phyloP scores from a whole-genome alignment of 2,888 invertebrate species.

The Bursaphelenchus okinawaensis region DNA sequence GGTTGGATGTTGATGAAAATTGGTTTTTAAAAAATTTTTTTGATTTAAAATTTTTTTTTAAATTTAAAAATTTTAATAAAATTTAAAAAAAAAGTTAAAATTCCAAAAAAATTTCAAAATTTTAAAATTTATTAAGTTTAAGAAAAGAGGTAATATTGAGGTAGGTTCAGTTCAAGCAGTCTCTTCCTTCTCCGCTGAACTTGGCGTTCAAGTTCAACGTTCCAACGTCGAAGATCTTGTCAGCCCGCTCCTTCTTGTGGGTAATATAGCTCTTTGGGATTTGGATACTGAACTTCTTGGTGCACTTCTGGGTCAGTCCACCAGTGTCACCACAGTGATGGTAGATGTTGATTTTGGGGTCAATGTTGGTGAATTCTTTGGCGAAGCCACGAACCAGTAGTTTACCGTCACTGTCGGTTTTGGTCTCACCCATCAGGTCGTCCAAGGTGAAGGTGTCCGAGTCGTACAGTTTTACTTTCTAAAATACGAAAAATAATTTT shows the following conservation, averaged over 20 bases:
- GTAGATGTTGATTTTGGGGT: conserved; percentile 29
- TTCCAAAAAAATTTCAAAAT: no score
- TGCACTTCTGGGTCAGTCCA: conserved; percentile 1
- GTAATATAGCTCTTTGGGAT: conserved; percentile 17
- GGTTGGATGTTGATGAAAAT: no score
- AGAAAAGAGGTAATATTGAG: no score
- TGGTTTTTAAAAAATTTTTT: no score
- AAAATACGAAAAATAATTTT: background rate
- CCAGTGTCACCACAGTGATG: conserved; percentile 17
- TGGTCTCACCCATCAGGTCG: conserved; percentile 42
- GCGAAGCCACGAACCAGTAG: conserved; percentile 28
- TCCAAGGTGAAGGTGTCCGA: conserved; percentile 30
- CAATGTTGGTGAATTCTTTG: conserved; percentile 16
- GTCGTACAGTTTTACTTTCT: conserved; percentile 9
- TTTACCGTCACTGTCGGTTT: conserved; percentile 41
- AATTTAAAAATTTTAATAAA: no score
- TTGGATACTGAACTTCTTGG: conserved; percentile 12
- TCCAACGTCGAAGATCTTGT: conserved; percentile 20
- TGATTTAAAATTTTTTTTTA: no score
- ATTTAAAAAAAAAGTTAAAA: no score
- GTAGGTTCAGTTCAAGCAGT: background rate
- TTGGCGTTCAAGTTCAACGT: conserved; percentile 10
- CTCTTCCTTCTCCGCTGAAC: conserved; percentile 9
- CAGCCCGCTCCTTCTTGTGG: conserved; percentile 21
- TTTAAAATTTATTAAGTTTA: no score